These are phyloP conservation scores for Halocynthia roretzi DNA, from an alignment of 23 tunicate species.

Conservation along the genomic window DNA sequence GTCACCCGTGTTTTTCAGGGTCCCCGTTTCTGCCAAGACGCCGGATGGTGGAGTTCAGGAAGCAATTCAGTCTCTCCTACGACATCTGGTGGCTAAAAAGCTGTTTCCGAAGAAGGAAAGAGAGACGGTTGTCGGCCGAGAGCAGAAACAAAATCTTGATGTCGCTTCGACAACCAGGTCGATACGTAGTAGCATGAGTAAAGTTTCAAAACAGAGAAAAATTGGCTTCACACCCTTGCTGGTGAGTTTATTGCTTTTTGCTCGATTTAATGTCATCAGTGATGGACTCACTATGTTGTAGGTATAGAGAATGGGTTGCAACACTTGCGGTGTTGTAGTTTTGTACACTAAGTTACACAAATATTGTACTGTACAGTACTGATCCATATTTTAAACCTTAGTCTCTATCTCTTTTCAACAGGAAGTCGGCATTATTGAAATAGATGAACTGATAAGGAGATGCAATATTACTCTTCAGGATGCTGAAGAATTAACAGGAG, in stretches of 20 bases:
- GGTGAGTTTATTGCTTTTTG: constrained; percentile 19
- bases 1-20: constrained; percentile 5
- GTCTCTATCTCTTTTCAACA: not conserved
- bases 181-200: constrained; percentile 12
- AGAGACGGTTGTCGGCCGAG: constrained; percentile 8
- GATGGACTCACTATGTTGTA: not conserved
- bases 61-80: constrained; percentile 65
- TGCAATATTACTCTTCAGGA: constrained; percentile 41
- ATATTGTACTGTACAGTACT: too few relatives aligned
- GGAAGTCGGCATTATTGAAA: constrained; percentile 76
- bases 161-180: constrained; percentile 25
- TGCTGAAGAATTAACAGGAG: constrained; percentile 42
- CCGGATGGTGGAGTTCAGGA: constrained; percentile 74
- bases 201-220: constrained; percentile 2
- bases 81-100: constrained; percentile 42
- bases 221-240: constrained; percentile 40
- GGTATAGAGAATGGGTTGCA: not conserved
- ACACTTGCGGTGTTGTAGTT: too few relatives aligned
- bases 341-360: too few relatives aligned
- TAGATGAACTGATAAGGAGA: constrained; percentile 45
- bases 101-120: not conserved
- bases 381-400: too few relatives aligned
- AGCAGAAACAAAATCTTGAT: constrained; percentile 30
- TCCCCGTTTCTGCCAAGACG: constrained; percentile 68
- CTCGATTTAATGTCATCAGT: not conserved